Base-by-base conservation (phyloP, 2,888 invertebrate genomes). In the Venustoraphidia nigricollis region DNA sequence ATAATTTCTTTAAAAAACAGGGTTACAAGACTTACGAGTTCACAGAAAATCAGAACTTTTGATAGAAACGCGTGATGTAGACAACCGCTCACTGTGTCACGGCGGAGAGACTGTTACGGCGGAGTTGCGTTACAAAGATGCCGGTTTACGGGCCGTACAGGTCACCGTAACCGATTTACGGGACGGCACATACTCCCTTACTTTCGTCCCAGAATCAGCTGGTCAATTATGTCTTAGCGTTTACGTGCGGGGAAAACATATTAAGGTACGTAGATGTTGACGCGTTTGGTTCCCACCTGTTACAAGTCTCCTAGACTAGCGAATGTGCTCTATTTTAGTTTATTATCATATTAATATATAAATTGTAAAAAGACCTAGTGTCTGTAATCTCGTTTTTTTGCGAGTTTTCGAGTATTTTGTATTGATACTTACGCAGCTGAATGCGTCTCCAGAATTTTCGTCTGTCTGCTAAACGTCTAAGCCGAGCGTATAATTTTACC, bases 31-130 rank as follows among this genome's bases (percentile, higher is more conserved):
- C 59, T 66, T 82, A 34, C 67, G 79, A 34, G 77, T 82, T 2
- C 78, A 81, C 48, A 70, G 71, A 50, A 75, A 72, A 52, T 76
- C 78, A 10, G 77, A 79, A 55, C 68, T 77, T 0, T 60, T 71
- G 3, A 54, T 84, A 51, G 74, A 79, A 54, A 70, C 81, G 0
- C 66, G 77, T 9, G 83, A 84, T 57, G 69, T 69, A 46, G 76
- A 73, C 52, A 77, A 77, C 0, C 75, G 75, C 48, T 70, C 76
- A 1, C 65, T 84, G 36, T 79, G 80, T 62, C 77, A 81, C 55
- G 83, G 82, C 0, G 83, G 82, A 0, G 76, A 81, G 56, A 63
- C 63, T 49, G 72, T 83, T 27, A 66, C 67, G 1, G 79, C 77
- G 0, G 70, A 73, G 55, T 60, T 75, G 9, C 66, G 69, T 50